phyloP scores from a whole-genome alignment of 2,113 vertebrate species.

The Saguinus imperator region DNA sequence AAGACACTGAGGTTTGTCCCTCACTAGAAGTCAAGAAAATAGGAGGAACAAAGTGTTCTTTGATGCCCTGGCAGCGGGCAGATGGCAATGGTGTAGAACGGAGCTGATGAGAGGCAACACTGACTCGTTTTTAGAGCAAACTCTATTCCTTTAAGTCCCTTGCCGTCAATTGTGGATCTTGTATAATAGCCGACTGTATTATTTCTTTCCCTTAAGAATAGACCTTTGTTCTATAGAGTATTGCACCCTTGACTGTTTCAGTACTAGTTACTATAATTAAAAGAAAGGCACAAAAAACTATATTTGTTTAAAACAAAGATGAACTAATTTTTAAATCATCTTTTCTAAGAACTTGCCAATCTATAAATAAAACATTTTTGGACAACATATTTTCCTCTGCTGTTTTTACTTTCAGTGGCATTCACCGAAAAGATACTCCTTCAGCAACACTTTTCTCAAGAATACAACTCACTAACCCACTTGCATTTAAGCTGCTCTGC shows the following conservation, averaged over 20 bases:
- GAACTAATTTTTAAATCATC: constrained; percentile 7
- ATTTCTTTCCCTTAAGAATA: constrained; percentile 44
- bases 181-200: constrained; percentile 50
- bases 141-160: neutral
- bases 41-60: constrained; percentile 63
- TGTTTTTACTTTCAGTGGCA: neutral
- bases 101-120: constrained; percentile 6
- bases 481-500: neutral
- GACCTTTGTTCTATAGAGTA: constrained; percentile 58
- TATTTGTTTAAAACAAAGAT: constrained; percentile 51
- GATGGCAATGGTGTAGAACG: neutral
- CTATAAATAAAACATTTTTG: constrained; percentile 30
- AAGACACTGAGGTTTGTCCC: neutral
- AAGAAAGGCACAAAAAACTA: constrained; percentile 22
- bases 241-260: constrained; percentile 45
- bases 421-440: constrained; percentile 34
- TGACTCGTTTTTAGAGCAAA: constrained; percentile 54
- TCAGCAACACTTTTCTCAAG: neutral
- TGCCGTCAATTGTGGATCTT: constrained; percentile 45
- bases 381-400: constrained; percentile 12
- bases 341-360: constrained; percentile 39
- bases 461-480: rapidly evolving
- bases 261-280: constrained; percentile 51
- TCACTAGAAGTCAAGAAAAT: constrained; percentile 15
- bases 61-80: constrained; percentile 42